These are phyloP conservation scores for Diaphora mendica DNA, from an alignment of 2,888 invertebrate genomes.

Conservation along the genomic window DNA sequence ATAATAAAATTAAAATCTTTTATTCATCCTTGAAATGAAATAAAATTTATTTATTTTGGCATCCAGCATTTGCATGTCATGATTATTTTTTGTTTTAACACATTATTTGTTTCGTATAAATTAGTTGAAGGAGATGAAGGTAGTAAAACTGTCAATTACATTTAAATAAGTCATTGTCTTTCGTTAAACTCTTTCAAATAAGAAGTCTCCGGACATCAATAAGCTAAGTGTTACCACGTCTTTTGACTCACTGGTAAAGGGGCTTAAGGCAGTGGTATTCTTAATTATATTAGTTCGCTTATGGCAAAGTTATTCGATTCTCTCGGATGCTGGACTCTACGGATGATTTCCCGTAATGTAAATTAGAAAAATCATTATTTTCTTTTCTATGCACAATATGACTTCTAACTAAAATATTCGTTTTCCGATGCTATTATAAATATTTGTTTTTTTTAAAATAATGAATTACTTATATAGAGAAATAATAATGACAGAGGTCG, in stretches of 20 bases:
- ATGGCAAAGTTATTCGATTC: too few species aligned
- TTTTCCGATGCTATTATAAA: neutral
- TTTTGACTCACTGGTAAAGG: too few species aligned
- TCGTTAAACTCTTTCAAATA: neutral
- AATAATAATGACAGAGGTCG: constrained; percentile 40
- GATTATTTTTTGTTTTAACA: neutral
- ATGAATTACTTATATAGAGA: constrained; percentile 10
- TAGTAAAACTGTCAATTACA: neutral
- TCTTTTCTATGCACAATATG: neutral
- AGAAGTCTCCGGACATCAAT: too few species aligned
- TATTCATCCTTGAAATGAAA: neutral
- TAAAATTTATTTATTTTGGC: neutral
- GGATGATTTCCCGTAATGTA: too few species aligned
- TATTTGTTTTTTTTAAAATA: constrained; percentile 15
- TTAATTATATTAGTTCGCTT: too few species aligned
- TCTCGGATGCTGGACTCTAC: too few species aligned
- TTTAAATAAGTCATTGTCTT: neutral
- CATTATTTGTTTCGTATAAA: neutral
- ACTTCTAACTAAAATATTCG: neutral
- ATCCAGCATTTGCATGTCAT: neutral
- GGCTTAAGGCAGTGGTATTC: too few species aligned
- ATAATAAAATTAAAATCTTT: neutral
- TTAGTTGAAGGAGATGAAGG: neutral
- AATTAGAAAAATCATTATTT: neutral
- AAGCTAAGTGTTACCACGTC: too few species aligned